Evolutionary conservation across 2,113 vertebrate species (phyloP).

Genomic region (Cephalopholis sonnerati): DNA sequence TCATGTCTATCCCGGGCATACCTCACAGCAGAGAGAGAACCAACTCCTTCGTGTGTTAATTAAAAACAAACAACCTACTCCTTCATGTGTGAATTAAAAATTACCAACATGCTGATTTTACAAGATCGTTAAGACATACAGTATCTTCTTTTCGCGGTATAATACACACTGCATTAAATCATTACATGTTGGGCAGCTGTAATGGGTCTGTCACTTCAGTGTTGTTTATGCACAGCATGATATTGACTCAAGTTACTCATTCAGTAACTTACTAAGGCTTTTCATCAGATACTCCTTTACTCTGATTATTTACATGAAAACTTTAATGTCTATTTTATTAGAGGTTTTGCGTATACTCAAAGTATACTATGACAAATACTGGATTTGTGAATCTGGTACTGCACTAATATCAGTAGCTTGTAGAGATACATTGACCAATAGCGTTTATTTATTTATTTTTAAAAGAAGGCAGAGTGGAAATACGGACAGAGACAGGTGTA

Average conservation of each 20-base stretch:
- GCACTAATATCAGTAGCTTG: background rate
- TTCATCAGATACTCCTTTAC: background rate
- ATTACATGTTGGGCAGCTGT: background rate
- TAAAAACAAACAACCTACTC: constrained; percentile 79
- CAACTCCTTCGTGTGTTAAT: constrained; percentile 76
- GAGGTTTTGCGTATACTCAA: background rate
- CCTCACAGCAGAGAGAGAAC: constrained; percentile 76
- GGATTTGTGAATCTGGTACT: background rate
- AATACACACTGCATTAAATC: background rate
- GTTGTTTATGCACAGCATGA: background rate
- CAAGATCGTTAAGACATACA: constrained; percentile 11
- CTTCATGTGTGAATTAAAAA: constrained; percentile 78
- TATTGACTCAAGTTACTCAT: background rate
- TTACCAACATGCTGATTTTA: constrained; percentile 42
- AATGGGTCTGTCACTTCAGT: background rate
- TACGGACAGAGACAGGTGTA: too few species aligned
- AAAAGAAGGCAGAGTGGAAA: too few species aligned
- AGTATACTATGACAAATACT: background rate
- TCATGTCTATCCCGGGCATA: constrained; percentile 75
- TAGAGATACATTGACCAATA: background rate
- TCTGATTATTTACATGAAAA: background rate
- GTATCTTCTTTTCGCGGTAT: constrained; percentile 2
- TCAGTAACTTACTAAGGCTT: background rate
- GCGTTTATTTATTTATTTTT: too few species aligned
- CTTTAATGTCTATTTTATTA: background rate